A percentile compares a stretch with the other conserved stretches of the same genome.
phyloP scores from a whole-genome alignment of 2,888 invertebrate genomes.

The Tryphoninae sp. region DNA sequence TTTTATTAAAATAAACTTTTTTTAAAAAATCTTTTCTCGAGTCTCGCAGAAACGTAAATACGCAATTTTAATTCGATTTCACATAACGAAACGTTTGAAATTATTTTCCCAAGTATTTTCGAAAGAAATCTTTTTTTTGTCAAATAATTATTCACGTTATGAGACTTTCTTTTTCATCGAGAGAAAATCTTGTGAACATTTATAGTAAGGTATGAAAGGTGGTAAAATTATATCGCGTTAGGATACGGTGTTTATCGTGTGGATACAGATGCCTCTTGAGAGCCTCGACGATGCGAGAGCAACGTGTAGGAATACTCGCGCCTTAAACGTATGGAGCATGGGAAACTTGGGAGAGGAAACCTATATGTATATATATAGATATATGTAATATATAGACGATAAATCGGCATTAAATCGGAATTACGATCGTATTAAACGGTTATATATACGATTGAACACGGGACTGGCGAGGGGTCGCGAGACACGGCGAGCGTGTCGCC shows the following conservation, averaged over 20 bases:
- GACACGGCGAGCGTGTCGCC: constrained; percentile 71
- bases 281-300: neutral
- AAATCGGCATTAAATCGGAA: constrained; percentile 79
- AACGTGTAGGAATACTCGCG: neutral
- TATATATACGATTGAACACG: constrained; percentile 56
- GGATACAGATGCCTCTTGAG: constrained; percentile 3
- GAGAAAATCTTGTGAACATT: neutral
- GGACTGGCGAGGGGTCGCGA: constrained; percentile 68
- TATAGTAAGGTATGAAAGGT: neutral
- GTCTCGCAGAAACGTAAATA: too few species aligned
- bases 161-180: too few species aligned
- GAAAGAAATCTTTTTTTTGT: too few species aligned
- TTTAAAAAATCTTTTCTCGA: too few species aligned
- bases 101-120: too few species aligned
- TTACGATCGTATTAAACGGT: constrained; percentile 75
- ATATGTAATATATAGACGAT: constrained; percentile 64
- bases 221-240: neutral
- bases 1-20: too few species aligned
- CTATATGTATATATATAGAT: neutral
- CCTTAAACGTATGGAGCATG: neutral
- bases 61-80: too few species aligned
- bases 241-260: constrained; percentile 16
- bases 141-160: too few species aligned
- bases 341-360: neutral
- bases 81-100: too few species aligned